Evolutionary conservation across 2,797 vertebrate species (phyloP).

Genomic region (Phaenicophaeus curvirostris): DNA sequence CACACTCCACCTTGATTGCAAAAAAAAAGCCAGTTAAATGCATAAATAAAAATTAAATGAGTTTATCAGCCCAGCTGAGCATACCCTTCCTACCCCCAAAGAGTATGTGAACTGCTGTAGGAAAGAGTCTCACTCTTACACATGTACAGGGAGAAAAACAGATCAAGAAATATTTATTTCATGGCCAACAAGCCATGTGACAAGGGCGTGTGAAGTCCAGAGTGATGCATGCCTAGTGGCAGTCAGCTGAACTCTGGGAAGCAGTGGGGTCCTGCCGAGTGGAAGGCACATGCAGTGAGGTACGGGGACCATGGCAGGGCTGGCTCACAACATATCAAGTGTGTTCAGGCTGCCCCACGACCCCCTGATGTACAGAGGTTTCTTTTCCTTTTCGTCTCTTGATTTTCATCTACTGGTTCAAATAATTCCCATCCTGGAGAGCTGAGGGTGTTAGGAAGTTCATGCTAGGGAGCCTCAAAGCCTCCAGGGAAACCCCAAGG

Average conservation of each 20-base stretch:
- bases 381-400: slow-evolving; percentile 27
- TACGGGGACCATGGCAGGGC: neutral
- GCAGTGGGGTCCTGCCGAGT: neutral
- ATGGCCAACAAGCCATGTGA: slow-evolving; percentile 4
- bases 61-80: slow-evolving; percentile 10
- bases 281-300: neutral
- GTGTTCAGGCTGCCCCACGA: neutral
- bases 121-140: slow-evolving; percentile 21
- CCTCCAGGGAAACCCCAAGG: neutral
- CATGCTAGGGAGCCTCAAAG: neutral
- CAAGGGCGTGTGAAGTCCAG: neutral
- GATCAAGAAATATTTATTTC: slow-evolving; percentile 36
- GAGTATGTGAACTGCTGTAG: slow-evolving; percentile 13
- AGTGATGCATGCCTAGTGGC: fast-evolving
- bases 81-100: neutral
- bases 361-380: neutral
- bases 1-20: slow-evolving; percentile 1
- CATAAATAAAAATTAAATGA: neutral
- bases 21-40: neutral
- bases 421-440: neutral
- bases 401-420: slow-evolving; percentile 1
- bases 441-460: slow-evolving; percentile 13
- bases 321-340: slow-evolving; percentile 56
- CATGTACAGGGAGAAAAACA: neutral
- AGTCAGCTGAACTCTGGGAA: neutral